phyloP scores from a whole-genome alignment of 2,888 invertebrate genomes.

The Cheilosia scutellata region DNA sequence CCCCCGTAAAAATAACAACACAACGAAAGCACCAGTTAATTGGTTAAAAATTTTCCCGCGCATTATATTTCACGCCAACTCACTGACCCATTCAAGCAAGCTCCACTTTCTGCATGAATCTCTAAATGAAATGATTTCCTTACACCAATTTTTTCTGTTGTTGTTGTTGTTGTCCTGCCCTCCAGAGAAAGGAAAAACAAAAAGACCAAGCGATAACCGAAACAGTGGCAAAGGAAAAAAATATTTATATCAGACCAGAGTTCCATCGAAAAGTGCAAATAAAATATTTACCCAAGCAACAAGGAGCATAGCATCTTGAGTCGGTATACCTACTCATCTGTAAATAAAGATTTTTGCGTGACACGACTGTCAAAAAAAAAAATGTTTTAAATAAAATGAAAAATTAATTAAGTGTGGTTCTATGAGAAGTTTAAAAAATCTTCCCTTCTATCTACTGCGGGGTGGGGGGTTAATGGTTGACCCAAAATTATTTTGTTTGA shows the following conservation, averaged over 20 bases:
- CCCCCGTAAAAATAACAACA: not conserved
- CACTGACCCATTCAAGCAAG: conserved; percentile 47
- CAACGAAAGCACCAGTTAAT: conserved; percentile 26
- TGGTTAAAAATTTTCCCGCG: conserved; percentile 30
- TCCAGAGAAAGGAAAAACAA: conserved; percentile 16
- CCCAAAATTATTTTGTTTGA: no score
- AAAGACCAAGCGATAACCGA: conserved; percentile 4
- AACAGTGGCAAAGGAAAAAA: not conserved
- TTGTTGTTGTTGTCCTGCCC: not conserved
- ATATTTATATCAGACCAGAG: not conserved
- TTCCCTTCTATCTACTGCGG: no score
- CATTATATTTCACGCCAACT: conserved; percentile 29
- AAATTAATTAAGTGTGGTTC: conserved; percentile 53
- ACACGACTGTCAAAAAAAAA: conserved; percentile 22
- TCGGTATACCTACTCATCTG: conserved; percentile 37
- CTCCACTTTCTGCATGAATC: not conserved
- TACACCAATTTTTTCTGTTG: not conserved
- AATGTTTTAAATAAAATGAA: not conserved
- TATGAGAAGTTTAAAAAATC: conserved; percentile 3
- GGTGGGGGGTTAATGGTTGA: no score
- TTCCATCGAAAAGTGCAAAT: conserved; percentile 46
- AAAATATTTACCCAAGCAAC: conserved; percentile 43
- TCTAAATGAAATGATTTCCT: conserved; percentile 28
- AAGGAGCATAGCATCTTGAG: conserved; percentile 20
- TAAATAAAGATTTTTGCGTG: conserved; percentile 60